phyloP scores from a whole-genome alignment of 2,797 vertebrate species.

The Chaunax sp. region DNA sequence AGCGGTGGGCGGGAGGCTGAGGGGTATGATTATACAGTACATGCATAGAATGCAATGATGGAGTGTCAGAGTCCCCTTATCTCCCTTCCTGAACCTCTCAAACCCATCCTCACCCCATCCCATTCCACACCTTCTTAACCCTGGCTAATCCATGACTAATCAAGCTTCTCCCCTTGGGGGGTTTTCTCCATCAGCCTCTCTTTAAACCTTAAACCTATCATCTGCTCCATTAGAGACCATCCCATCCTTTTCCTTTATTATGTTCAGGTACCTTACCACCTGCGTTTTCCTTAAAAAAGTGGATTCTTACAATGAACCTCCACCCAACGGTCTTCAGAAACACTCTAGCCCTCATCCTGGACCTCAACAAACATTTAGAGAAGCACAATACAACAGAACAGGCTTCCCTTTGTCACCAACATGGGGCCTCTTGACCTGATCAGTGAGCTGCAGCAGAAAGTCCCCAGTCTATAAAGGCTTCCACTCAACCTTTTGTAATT shows the following conservation, averaged over 20 bases:
- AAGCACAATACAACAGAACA: slow-evolving; percentile 66
- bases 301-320: too few relatives aligned
- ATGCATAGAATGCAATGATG: slow-evolving; percentile 2
- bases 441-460: slow-evolving; percentile 55
- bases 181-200: slow-evolving; percentile 32
- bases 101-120: slow-evolving; percentile 29
- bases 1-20: slow-evolving; percentile 3
- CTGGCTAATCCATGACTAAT: slow-evolving; percentile 61
- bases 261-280: background rate
- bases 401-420: slow-evolving; percentile 66
- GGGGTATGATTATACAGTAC: slow-evolving; percentile 12
- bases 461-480: slow-evolving; percentile 26
- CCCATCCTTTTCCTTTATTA: slow-evolving; percentile 21
- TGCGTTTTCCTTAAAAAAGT: background rate
- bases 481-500: slow-evolving; percentile 6
- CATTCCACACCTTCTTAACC: slow-evolving; percentile 17
- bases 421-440: slow-evolving; percentile 45
- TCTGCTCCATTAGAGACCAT: slow-evolving; percentile 67
- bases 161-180: slow-evolving; percentile 34
- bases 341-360: slow-evolving; percentile 36
- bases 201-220: slow-evolving; percentile 69
- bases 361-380: slow-evolving; percentile 60
- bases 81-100: slow-evolving; percentile 28
- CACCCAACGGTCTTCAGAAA: slow-evolving; percentile 19
- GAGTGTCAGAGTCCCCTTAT: background rate